Base-by-base conservation (phyloP, 1,140 invertebrate genomes). In the Megalopta genalis region DNA sequence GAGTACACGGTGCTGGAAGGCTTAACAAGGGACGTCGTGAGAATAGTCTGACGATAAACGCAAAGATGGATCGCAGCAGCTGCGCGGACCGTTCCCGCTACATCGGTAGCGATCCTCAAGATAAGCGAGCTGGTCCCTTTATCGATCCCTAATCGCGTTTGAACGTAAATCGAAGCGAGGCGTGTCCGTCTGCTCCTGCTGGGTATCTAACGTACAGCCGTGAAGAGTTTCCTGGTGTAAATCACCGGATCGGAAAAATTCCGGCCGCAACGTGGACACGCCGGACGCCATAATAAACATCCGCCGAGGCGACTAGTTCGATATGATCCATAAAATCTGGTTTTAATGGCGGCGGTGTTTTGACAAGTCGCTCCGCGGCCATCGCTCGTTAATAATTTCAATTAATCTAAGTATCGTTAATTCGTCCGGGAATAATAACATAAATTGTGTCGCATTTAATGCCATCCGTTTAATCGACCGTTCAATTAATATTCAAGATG, bases 221-320 rank as follows among this genome's bases (percentile, higher is more conserved):
- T 60, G 18, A 81, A 62, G 21, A 74, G 65, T 80, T 84, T 80
- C 57, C 76, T 82, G 66, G 54, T 69, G 46, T 84, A 82, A 79
- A 84, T 82, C 81, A 72, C 6, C 16, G 54, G 69, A 49, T 69
- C 60, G 57, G n/a, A 57, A 81, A 81, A 73, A 52, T 71, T 32
- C 23, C 14, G n/a, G 14, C 52, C 46, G 46, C 52, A 46, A 57
- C 57, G 37, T 18, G 46, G 64, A 71, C 23, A 27, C 2, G 21
- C n/a, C 16, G 37, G 23, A 73, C 67, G 32, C 18, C 3, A 12
- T 72, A 71, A n/a, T 69, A 67, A 83, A 16, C 32, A 25, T 68
- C 49, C 52, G 63, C 54, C 67, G 63, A 62, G 59, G 23, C 9
- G 46, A 57, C 16, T 39, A 57, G 25, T 69, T 21, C 59, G 16